Base-by-base conservation (phyloP, 2,797 vertebrate species). In the Lycodopsis pacificus region DNA sequence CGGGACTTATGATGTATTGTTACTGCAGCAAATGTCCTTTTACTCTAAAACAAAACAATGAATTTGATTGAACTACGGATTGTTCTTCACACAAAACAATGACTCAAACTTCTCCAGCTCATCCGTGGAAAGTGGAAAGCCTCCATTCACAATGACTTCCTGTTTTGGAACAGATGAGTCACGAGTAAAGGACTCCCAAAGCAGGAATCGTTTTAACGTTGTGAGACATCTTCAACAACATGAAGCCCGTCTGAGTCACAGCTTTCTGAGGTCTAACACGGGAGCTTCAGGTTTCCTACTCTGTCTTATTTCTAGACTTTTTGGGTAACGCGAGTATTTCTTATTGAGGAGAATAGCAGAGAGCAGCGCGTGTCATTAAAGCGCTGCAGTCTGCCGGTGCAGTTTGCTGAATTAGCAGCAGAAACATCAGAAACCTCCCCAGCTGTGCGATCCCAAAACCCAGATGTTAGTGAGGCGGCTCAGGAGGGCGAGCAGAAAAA, bases 401-500 rank as follows among this genome's bases (percentile, higher is more conserved):
- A 73, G 25, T 54, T 49, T 34, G 73, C 48, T 80, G 66, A 53
- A 57, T 59, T 4, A 74, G 79, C 53, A 63, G 67, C 51, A 77
- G 65, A 73, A 48, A 34, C 20, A 42, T 79, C 65, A 76, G 51
- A 7, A 34, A 81, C 32, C 0, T 68, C 38, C 38, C 48, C 38
- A 15, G 36, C 59, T 17, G 58, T 46, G 40, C 32, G 46, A 79
- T 36, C 48, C 68, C 65, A 8, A 73, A 57, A 56, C 56, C 44
- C 53, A 48, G 10, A 0, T 72, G 87, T 93, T 93, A 94, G 81
- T 90, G 84, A 30, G 73, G 59, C 84, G 89, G 89, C 81, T 90
- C 89, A 95, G 91, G 84, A 20, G 89, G 90, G 94, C 90, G 86
- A 90, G 92, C 90, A 92, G 85, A 92, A 93, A 30, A 93, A 86